Evolutionary conservation across 2,797 vertebrate genomes (phyloP).

Genomic region (Phalanger gymnotis): DNA sequence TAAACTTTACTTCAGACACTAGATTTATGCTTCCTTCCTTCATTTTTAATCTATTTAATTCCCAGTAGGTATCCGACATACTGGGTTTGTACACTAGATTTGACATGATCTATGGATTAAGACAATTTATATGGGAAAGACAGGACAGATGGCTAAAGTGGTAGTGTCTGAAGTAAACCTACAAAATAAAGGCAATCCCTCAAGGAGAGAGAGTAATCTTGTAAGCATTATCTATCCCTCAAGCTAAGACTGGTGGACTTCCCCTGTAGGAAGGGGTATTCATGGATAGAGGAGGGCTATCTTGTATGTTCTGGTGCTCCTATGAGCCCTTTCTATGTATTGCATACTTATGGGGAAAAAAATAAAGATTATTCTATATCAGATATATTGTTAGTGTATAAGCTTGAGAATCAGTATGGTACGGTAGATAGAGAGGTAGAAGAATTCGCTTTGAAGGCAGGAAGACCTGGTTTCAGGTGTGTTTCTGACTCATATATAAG

Average conservation of each 20-base stretch:
- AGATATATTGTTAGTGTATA: neutral
- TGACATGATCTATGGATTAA: neutral
- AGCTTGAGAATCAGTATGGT: neutral
- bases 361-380: neutral
- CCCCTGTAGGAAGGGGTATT: neutral
- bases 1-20: neutral
- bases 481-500: neutral
- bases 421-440: neutral
- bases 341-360: neutral
- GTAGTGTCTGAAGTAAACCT: neutral
- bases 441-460: neutral
- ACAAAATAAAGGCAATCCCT: neutral
- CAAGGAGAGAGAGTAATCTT: neutral
- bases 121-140: neutral
- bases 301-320: neutral
- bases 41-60: neutral
- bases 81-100: neutral
- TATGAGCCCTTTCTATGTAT: neutral
- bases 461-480: neutral
- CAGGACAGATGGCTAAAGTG: neutral
- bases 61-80: neutral
- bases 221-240: neutral
- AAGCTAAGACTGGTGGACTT: neutral
- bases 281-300: neutral
- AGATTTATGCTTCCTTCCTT: slow-evolving; percentile 9